These are phyloP conservation scores for Heliconius ethilla DNA, from an alignment of 2,888 invertebrate genomes.

Conservation along the genomic window DNA sequence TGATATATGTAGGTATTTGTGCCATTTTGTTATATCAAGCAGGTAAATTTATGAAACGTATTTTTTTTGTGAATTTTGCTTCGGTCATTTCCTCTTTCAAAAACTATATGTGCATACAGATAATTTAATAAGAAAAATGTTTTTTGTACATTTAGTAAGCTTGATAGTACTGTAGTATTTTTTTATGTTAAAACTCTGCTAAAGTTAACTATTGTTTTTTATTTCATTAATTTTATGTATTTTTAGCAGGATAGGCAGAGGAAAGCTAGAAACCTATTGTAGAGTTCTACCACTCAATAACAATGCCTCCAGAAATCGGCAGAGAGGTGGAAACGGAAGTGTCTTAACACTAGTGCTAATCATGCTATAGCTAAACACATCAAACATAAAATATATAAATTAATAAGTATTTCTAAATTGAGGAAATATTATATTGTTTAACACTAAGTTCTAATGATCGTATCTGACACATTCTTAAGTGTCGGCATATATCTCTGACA, in stretches of 20 bases:
- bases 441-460: background rate
- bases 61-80: background rate
- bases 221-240: too few relatives aligned
- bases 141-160: background rate
- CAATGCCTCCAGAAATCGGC: too few relatives aligned
- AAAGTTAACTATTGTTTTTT: too few relatives aligned
- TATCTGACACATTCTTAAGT: background rate
- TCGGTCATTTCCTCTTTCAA: background rate
- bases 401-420: constrained; percentile 13
- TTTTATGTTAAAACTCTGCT: background rate
- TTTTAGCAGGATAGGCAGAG: too few relatives aligned
- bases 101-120: background rate
- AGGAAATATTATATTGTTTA: constrained; percentile 11
- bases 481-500: background rate
- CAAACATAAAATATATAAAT: background rate
- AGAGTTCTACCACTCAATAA: too few relatives aligned
- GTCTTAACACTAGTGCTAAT: too few relatives aligned
- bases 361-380: too few relatives aligned
- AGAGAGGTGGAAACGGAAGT: too few relatives aligned
- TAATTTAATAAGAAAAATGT: background rate
- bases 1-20: background rate
- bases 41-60: background rate
- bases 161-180: background rate
- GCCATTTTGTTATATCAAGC: background rate
- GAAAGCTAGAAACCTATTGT: too few relatives aligned